Conservation (phyloP, 2,888 invertebrate species). For the Drosophila paranaensis region DNA sequence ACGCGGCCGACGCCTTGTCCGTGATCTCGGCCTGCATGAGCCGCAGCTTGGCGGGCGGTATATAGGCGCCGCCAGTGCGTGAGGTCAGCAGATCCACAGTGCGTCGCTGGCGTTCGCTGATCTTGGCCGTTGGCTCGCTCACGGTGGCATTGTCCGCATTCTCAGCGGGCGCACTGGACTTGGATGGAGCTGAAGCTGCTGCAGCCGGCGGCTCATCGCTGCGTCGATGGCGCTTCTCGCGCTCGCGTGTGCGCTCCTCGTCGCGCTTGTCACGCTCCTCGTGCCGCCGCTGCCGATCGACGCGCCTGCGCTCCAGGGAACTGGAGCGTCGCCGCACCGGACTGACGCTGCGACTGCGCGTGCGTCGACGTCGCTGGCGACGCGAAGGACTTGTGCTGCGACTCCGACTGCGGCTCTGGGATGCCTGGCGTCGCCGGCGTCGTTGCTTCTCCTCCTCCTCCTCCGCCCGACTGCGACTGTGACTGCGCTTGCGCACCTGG, state of each 20-base stretch:
- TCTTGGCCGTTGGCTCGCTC: slow-evolving; percentile 78
- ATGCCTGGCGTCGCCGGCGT: slow-evolving; percentile 46
- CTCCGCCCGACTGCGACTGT: slow-evolving; percentile 12
- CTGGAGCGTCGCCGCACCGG: slow-evolving; percentile 66
- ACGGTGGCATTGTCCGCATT: slow-evolving; percentile 73
- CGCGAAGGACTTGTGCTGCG: slow-evolving; percentile 42
- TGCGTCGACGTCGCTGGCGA: slow-evolving; percentile 48
- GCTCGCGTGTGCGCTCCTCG: slow-evolving; percentile 61
- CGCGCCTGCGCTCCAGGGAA: slow-evolving; percentile 76
- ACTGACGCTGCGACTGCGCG: slow-evolving; percentile 51
- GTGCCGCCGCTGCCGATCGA: slow-evolving; percentile 77
- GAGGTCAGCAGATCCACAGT: slow-evolving; percentile 90
- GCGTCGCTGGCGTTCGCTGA: slow-evolving; percentile 82
- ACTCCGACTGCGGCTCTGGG: slow-evolving; percentile 38
- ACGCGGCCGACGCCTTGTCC: slow-evolving; percentile 97
- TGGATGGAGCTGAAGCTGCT: not conserved
- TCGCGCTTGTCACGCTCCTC: slow-evolving; percentile 71
- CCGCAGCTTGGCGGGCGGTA: slow-evolving; percentile 97
- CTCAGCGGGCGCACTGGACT: slow-evolving; percentile 18
- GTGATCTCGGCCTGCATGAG: slow-evolving; percentile 98
- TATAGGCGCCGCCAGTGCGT: slow-evolving; percentile 97
- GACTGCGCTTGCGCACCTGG: slow-evolving; percentile 28
- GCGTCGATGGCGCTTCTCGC: slow-evolving; percentile 58
- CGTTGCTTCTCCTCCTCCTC: slow-evolving; percentile 27
- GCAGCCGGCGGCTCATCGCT: slow-evolving; percentile 11